These are phyloP conservation scores for Piscicola geometra DNA, from an alignment of 2,888 invertebrate genomes.

Conservation along the genomic window DNA sequence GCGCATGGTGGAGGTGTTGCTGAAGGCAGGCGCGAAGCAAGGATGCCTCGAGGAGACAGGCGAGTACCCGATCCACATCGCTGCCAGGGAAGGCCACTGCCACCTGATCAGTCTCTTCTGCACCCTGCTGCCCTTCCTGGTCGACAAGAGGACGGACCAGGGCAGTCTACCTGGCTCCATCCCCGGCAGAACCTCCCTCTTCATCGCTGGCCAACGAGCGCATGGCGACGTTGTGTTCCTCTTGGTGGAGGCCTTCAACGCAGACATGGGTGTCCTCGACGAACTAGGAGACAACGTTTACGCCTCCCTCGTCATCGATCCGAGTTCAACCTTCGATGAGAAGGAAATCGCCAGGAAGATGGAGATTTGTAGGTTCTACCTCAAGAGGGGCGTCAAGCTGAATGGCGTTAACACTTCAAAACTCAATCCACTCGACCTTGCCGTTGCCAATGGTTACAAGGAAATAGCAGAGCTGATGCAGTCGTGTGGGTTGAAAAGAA, in stretches of 20 bases:
- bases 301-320: constrained; percentile 5
- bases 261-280: constrained; percentile 8
- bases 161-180: not conserved
- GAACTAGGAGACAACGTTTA: not conserved
- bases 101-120: constrained; percentile 29
- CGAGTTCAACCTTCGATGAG: not conserved
- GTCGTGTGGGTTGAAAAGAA: not conserved
- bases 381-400: not conserved
- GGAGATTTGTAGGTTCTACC: constrained; percentile 10
- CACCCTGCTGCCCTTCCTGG: constrained; percentile 8
- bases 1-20: constrained; percentile 14
- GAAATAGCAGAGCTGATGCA: constrained; percentile 18
- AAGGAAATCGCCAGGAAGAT: not conserved
- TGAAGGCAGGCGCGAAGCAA: constrained; percentile 20
- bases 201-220: constrained; percentile 13
- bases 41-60: constrained; percentile 24
- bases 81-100: constrained; percentile 22
- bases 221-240: constrained; percentile 4
- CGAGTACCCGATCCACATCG: constrained; percentile 30
- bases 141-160: constrained; percentile 15
- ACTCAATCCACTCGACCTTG: constrained; percentile 10
- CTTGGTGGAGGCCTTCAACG: constrained; percentile 15
- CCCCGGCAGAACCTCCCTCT: constrained; percentile 14
- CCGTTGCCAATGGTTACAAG: constrained; percentile 20
- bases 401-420: constrained; percentile 3